phyloP scores from a whole-genome alignment of 2,888 invertebrate genomes.

The Chrysolina haemoptera region DNA sequence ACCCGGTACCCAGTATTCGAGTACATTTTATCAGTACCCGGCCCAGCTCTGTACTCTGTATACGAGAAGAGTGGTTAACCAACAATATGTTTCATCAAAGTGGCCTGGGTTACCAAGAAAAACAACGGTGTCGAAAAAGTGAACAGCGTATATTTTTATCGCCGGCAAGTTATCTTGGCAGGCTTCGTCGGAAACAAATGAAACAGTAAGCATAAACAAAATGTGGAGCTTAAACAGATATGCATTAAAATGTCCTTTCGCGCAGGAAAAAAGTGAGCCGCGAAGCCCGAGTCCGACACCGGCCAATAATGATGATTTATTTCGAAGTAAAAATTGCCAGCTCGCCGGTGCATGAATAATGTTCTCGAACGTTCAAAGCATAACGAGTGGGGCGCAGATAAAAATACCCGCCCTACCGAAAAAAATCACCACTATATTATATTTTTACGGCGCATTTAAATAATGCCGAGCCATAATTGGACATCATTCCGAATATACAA shows the following conservation, averaged over 20 bases:
- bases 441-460: slow-evolving; percentile 66
- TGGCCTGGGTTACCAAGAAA: not conserved
- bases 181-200: slow-evolving; percentile 61
- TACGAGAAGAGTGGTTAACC: not conserved
- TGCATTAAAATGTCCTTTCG: slow-evolving; percentile 49
- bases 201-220: slow-evolving; percentile 66
- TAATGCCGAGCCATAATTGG: slow-evolving; percentile 60
- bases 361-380: slow-evolving; percentile 69
- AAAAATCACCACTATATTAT: slow-evolving; percentile 67
- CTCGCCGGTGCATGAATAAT: slow-evolving; percentile 73
- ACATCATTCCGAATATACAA: slow-evolving; percentile 56
- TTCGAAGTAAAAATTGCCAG: slow-evolving; percentile 73
- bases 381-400: slow-evolving; percentile 66
- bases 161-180: slow-evolving; percentile 53
- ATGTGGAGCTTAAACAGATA: slow-evolving; percentile 54
- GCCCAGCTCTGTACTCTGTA: no score
- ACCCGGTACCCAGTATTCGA: no score
- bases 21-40: no score
- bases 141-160: slow-evolving; percentile 19
- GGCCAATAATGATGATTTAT: slow-evolving; percentile 77
- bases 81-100: not conserved
- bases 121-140: slow-evolving; percentile 16
- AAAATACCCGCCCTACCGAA: slow-evolving; percentile 62
- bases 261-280: slow-evolving; percentile 50
- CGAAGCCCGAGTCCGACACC: slow-evolving; percentile 59